Evolutionary conservation across 1,140 invertebrate species (phyloP).

Genomic region (Eumaeus atala): DNA sequence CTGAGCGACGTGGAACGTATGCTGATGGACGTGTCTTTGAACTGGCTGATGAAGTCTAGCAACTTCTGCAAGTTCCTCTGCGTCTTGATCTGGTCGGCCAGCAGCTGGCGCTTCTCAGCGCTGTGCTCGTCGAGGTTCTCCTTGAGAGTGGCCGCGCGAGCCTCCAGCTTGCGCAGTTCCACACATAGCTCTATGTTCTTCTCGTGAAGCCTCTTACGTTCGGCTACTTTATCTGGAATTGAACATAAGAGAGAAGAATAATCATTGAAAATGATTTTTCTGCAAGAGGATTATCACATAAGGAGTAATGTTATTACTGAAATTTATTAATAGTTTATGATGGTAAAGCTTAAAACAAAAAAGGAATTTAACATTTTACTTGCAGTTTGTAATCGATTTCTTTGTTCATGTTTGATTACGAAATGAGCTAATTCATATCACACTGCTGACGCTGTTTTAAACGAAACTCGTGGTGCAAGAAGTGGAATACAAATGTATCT

Average conservation of each 20-base stretch:
- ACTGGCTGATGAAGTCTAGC: slow-evolving; percentile 68
- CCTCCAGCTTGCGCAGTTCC: slow-evolving; percentile 63
- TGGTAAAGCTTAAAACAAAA: too few species aligned
- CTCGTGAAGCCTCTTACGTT: slow-evolving; percentile 63
- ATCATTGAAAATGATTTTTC: background rate
- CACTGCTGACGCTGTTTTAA: too few species aligned
- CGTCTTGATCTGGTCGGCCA: slow-evolving; percentile 67
- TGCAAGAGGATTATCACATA: too few species aligned
- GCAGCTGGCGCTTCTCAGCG: slow-evolving; percentile 58
- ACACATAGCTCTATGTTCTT: slow-evolving; percentile 62
- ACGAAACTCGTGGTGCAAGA: background rate
- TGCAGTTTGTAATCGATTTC: too few species aligned
- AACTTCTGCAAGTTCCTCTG: slow-evolving; percentile 68
- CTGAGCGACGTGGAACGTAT: slow-evolving; percentile 52
- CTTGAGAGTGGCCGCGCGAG: slow-evolving; percentile 56
- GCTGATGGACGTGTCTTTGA: slow-evolving; percentile 65
- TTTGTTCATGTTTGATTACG: too few species aligned
- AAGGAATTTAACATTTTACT: too few species aligned
- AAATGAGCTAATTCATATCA: too few species aligned
- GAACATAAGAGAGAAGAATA: background rate
- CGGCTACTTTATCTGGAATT: slow-evolving; percentile 59
- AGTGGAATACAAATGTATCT: too few species aligned
- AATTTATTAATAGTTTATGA: too few species aligned
- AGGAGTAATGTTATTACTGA: too few species aligned
- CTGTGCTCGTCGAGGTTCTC: slow-evolving; percentile 68